Evolutionary conservation across 1,140 invertebrate genomes (phyloP), one percentile per base, ranked within the genome.

Genomic region (Drosophila novamexicana): DNA sequence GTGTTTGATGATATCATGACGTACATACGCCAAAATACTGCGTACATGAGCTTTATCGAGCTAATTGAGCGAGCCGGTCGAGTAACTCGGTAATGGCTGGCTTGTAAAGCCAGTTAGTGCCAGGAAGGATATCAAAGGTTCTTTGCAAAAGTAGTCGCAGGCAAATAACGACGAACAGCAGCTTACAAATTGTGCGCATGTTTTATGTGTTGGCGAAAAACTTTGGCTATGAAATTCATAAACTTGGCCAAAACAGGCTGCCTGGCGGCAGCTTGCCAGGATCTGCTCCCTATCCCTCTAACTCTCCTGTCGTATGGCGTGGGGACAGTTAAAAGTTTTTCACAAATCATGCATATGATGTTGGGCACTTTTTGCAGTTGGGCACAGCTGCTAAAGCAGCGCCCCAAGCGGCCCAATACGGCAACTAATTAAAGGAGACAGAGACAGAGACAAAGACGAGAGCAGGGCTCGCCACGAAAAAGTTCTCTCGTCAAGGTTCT

Each of bases 261-360:
- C 59, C 37, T 39, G 47, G 29, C 44, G 34, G 50, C 40, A 64
- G 52, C 49, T 63, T 47, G 54, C 66, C 40, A 18, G 7, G 22
- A 0, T 29, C 22, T 29, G 22, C 22, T 34, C 14, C 52, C n/a
- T 9, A 29, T 32, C n/a, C 16, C 12, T 40, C 10, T 32, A 18
- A 18, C 44, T 12, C 2, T n/a, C 32, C 12, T 1, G 12, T 29
- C 22, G 16, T 16, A 16, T 29, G 22, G 22, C 22, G 47, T 22
- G 44, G 40, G 72, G 72, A 75, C 70, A 73, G 80, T 69, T 64
- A 63, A 81, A 89, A 89, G 74, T 89, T 83, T 56, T 89, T 59
- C 75, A 84, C 85, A 89, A 89, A 89, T 89, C 84, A 89, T 89
- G 84, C 84, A 90, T 88, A 89, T 89, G 81, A 89, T 89, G 80